phyloP scores from a whole-genome alignment of 2,113 vertebrate species.

The Trochalopteron elliotii region DNA sequence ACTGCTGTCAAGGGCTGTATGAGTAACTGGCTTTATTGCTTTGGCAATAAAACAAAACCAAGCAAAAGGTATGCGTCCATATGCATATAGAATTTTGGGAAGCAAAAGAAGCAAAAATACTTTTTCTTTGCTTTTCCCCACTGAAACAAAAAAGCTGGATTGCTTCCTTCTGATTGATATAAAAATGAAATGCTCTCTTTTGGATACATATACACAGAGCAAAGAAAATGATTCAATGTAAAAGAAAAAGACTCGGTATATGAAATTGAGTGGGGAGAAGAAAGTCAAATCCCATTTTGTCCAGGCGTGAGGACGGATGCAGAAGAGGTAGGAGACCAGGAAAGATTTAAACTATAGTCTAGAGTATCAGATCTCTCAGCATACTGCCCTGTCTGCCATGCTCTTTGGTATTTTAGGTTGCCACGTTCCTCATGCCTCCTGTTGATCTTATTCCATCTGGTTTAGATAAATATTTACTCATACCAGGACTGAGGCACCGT shows the following conservation, averaged over 20 bases:
- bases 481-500: slow-evolving; percentile 30
- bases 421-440: slow-evolving; percentile 6
- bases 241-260: neutral
- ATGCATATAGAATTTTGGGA: neutral
- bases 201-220: neutral
- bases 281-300: neutral
- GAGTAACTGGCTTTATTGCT: slow-evolving; percentile 24
- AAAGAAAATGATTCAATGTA: neutral
- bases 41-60: slow-evolving; percentile 8
- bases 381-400: neutral
- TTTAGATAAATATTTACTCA: slow-evolving; percentile 61
- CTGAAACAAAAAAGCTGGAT: neutral
- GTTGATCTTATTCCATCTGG: slow-evolving; percentile 52
- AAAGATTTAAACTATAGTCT: neutral
- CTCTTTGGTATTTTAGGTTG: slow-evolving; percentile 7
- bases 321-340: neutral
- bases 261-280: neutral
- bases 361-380: neutral
- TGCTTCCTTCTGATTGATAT: neutral
- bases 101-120: neutral
- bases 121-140: neutral
- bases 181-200: neutral
- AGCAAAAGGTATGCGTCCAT: neutral
- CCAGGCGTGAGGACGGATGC: neutral
- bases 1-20: neutral